These are phyloP conservation scores for Aproaerema taeniolella DNA, from an alignment of 2,888 invertebrate species.

Conservation along the genomic window DNA sequence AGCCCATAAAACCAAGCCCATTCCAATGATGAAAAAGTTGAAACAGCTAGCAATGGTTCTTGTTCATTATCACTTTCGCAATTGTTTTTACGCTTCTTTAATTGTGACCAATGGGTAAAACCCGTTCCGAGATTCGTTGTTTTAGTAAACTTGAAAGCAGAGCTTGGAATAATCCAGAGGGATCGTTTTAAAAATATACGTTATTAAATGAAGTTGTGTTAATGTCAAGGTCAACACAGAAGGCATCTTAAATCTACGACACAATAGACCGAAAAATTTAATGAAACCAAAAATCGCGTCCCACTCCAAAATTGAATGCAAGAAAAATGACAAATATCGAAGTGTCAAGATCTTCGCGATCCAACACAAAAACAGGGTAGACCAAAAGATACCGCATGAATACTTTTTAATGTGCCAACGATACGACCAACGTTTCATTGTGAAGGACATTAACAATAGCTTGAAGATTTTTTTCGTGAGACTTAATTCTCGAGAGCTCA, in stretches of 20 bases:
- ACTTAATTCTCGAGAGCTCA: slow-evolving; percentile 63
- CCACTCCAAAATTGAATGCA: slow-evolving; percentile 26
- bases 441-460: slow-evolving; percentile 53
- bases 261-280: slow-evolving; percentile 21
- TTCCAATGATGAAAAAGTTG: slow-evolving; percentile 55
- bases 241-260: too few species aligned
- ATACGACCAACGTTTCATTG: slow-evolving; percentile 71
- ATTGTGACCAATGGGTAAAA: slow-evolving; percentile 46
- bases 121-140: slow-evolving; percentile 33
- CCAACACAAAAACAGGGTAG: slow-evolving; percentile 51
- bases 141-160: slow-evolving; percentile 25
- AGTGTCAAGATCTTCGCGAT: slow-evolving; percentile 66
- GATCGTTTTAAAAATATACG: too few species aligned
- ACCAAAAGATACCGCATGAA: slow-evolving; percentile 72
- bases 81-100: slow-evolving; percentile 64
- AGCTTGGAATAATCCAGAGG: too few species aligned
- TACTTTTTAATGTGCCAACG: slow-evolving; percentile 76
- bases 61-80: slow-evolving; percentile 63
- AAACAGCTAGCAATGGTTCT: slow-evolving; percentile 44
- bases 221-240: too few species aligned
- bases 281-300: slow-evolving; percentile 34
- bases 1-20: slow-evolving; percentile 1
- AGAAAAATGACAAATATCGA: slow-evolving; percentile 57
- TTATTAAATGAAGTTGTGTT: too few species aligned
- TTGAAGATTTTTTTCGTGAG: slow-evolving; percentile 56